A percentile compares a stretch with the other conserved stretches of the same genome.
Conservation (phyloP, 1,140 invertebrate species). For the Bombus terrestris region DNA sequence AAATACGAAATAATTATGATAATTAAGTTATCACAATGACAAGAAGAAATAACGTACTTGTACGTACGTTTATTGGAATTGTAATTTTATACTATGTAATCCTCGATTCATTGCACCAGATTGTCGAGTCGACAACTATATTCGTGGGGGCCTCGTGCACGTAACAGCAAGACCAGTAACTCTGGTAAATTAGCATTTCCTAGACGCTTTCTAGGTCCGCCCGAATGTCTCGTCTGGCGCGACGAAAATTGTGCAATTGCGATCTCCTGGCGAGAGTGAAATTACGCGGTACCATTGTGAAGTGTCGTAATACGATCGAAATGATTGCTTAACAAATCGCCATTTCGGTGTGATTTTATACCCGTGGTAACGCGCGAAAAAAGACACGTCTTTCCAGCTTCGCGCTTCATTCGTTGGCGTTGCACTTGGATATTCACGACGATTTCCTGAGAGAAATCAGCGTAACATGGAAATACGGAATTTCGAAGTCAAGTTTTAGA, state of each 20-base stretch:
- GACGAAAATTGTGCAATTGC: constrained; percentile 65
- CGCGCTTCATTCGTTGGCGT: neutral
- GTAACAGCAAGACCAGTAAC: constrained; percentile 30
- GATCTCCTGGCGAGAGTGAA: constrained; percentile 60
- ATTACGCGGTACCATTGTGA: constrained; percentile 63
- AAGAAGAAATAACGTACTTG: too few relatives aligned
- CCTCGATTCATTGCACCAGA: neutral
- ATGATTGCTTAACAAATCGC: constrained; percentile 55
- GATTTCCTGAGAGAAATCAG: neutral
- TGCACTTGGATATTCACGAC: neutral
- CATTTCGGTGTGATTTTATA: constrained; percentile 37
- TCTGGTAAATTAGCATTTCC: constrained; percentile 56
- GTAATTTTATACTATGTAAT: neutral
- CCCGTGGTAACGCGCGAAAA: neutral
- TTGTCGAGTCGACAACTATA: constrained; percentile 7
- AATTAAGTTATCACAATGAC: neutral
- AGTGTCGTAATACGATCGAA: constrained; percentile 55
- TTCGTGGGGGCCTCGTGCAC: neutral
- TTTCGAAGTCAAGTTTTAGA: neutral
- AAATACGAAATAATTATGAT: neutral
- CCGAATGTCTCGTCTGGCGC: constrained; percentile 65
- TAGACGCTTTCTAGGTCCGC: constrained; percentile 64
- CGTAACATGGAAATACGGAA: neutral
- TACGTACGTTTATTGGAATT: neutral
- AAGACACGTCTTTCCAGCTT: neutral